Evolutionary conservation across 2,888 invertebrate genomes (phyloP), one percentile per base, ranked within the genome.

Genomic region (Smittia aterrima): DNA sequence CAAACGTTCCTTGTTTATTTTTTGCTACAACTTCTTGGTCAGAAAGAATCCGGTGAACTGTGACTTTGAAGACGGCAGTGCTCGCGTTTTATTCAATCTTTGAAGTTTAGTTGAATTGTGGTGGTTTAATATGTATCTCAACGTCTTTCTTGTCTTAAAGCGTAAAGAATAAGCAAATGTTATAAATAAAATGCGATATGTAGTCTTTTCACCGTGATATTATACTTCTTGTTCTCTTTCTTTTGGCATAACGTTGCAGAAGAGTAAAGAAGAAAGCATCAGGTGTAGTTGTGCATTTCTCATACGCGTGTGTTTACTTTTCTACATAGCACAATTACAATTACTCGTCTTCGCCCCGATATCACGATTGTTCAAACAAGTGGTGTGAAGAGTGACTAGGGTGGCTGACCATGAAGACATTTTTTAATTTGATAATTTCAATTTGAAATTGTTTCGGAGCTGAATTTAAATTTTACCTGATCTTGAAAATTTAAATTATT

Each of bases 21-120:
- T 32, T 32, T 9, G 32, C 32, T 32, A 32, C 32, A 41, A 70
- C 76, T 75, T 78, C 78, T 78, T 78, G 75, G 80, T 80, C 80
- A 81, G 83, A 82, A 82, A 81, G 83, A 82, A 82, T 82, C 81
- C 81, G 82, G 80, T 83, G 81, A 81, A 83, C 83, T 83, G 83
- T 83, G 82, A 80, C 81, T 82, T 53, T 80, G 79, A 80, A 81
- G 79, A 79, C 79, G 79, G 77, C 78, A 80, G 79, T 79, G 80
- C 81, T 80, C 82, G 83, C 82, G 82, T 83, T 83, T 83, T 83
- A 83, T 83, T 83, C 82, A 80, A 77, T 77, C 76, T 24, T 66
- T 54, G 58, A 47, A 18, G 58, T 62, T 38, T 62, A 47, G 24
- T 74, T 58, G 41, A 22, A 67, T 40, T 74, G 74, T 74, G 74